A percentile compares a stretch with the other conserved stretches of the same genome.
These are phyloP conservation scores for Chiloscyllium plagiosum DNA, from an alignment of 2,113 vertebrate species.

Conservation along the genomic window DNA sequence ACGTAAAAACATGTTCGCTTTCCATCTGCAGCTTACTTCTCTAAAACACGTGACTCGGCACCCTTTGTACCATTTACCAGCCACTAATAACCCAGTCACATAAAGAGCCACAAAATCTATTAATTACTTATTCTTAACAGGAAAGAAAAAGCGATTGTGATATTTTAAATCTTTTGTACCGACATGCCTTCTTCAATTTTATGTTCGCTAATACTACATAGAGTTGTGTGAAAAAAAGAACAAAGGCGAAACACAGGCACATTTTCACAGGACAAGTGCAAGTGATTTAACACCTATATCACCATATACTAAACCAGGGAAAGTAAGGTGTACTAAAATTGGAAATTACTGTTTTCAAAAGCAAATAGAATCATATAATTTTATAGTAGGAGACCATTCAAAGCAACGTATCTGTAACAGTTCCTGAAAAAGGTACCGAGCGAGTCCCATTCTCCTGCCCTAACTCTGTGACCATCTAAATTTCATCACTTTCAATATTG, in stretches of 20 bases:
- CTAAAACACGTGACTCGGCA: conserved; percentile 15
- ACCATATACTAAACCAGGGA: background rate
- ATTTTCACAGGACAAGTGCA: background rate
- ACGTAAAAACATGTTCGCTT: conserved; percentile 11
- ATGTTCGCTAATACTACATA: too few species aligned
- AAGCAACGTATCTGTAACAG: too few species aligned
- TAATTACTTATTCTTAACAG: conserved; percentile 35
- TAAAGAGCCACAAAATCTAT: conserved; percentile 26
- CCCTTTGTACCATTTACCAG: conserved; percentile 9
- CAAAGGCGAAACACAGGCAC: too few species aligned
- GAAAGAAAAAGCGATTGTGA: conserved; percentile 1
- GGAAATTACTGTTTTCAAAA: background rate
- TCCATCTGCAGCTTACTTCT: background rate
- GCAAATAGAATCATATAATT: too few species aligned
- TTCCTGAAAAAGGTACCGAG: too few species aligned
- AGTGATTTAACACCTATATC: background rate
- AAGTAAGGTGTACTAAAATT: background rate
- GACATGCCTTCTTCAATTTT: conserved; percentile 5
- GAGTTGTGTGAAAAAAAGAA: too few species aligned
- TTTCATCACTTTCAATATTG: background rate
- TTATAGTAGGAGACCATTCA: too few species aligned
- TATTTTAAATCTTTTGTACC: conserved; percentile 25
- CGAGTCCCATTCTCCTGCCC: too few species aligned
- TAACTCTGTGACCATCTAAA: too few species aligned
- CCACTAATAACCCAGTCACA: conserved; percentile 19